Evolutionary conservation across 64 coral and sea anemone species (phyloP).

Genomic region (Acropora yongei): DNA sequence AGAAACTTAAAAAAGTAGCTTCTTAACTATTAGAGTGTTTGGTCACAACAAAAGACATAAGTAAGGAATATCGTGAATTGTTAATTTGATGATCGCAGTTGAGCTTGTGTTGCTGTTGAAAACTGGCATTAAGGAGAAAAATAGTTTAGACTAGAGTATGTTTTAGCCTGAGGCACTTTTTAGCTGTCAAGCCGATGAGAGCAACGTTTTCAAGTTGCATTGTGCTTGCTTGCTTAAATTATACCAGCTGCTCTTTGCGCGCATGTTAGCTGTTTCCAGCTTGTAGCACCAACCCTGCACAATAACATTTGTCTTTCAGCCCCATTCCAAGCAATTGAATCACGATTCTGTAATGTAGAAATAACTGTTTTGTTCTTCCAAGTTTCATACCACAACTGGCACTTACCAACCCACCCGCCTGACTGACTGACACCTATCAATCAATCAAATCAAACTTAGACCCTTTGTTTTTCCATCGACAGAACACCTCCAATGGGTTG

Average conservation of each 20-base stretch:
- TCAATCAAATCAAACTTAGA: conserved; percentile 47
- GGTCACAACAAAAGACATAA: no score
- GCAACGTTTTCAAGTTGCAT: not conserved
- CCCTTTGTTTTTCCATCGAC: conserved; percentile 77
- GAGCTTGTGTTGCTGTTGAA: not conserved
- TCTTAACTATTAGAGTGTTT: no score
- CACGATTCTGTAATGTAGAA: conserved; percentile 5
- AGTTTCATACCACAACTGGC: conserved; percentile 56
- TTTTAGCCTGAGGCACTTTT: not conserved
- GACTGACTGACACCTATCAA: conserved; percentile 47
- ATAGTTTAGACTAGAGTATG: not conserved
- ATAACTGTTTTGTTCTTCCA: not conserved
- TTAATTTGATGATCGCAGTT: not conserved
- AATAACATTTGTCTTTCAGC: not conserved
- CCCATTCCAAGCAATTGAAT: not conserved
- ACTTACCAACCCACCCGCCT: not conserved
- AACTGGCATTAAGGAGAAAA: not conserved
- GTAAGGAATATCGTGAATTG: no score
- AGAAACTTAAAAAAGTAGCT: no score
- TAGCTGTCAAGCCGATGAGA: not conserved
- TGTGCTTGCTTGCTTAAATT: conserved; percentile 22
- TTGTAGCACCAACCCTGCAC: not conserved
- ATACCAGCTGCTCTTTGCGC: not conserved
- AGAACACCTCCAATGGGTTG: conserved; percentile 83
- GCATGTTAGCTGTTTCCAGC: not conserved